Conservation (phyloP, 2,113 vertebrate genomes). For the Lasiurus cinereus region DNA sequence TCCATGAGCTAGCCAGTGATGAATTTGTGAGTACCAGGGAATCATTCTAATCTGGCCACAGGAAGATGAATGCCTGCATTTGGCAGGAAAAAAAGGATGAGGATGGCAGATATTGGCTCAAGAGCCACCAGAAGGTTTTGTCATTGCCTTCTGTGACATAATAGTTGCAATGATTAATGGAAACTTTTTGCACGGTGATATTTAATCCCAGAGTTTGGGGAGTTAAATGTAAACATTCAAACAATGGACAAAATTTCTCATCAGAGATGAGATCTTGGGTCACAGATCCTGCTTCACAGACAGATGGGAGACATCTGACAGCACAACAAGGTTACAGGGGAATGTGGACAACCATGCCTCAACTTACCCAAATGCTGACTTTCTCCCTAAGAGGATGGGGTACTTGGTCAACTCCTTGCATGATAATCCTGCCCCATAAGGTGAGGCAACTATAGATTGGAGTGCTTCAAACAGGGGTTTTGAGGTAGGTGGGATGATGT, state of each 20-base stretch:
- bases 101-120: conserved; percentile 55
- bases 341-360: neutral
- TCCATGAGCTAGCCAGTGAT: conserved; percentile 49
- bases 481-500: neutral
- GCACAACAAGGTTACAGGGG: neutral
- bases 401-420: neutral
- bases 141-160: conserved; percentile 34
- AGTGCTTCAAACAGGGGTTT: neutral
- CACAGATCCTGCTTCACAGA: neutral
- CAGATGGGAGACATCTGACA: neutral
- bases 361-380: neutral
- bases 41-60: conserved; percentile 5
- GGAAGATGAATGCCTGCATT: conserved; percentile 51
- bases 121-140: conserved; percentile 41
- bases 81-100: conserved; percentile 33
- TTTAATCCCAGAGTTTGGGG: conserved; percentile 61
- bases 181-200: conserved; percentile 55
- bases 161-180: conserved; percentile 58
- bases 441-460: too few species aligned
- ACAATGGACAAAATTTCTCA: conserved; percentile 47
- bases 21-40: conserved; percentile 55
- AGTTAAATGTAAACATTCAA: conserved; percentile 62
- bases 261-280: conserved; percentile 5
- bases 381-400: neutral
- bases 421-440: neutral